Evolutionary conservation across 2,888 invertebrate species (phyloP).

Genomic region (Xanthia icteritia): DNA sequence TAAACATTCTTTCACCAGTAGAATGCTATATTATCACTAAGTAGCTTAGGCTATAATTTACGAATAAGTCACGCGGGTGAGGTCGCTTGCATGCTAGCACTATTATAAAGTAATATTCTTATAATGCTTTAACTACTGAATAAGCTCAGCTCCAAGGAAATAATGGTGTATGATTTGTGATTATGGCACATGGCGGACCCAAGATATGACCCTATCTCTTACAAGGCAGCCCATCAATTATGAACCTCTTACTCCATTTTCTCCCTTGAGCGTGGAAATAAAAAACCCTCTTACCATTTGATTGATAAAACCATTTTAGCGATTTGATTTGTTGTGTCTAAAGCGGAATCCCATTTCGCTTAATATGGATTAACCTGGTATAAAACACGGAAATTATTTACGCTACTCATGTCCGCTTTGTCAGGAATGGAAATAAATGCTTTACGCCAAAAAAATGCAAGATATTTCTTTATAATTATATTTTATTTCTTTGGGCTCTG

Average conservation of each 20-base stretch:
- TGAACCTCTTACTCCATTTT: not conserved
- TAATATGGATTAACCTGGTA: conserved; percentile 10
- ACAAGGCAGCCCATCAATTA: not conserved
- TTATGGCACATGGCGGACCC: not conserved
- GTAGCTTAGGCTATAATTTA: too few species aligned
- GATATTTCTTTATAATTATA: not conserved
- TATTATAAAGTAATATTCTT: not conserved
- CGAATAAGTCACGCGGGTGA: too few species aligned
- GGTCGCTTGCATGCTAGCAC: too few species aligned
- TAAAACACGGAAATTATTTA: conserved; percentile 48
- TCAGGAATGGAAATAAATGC: conserved; percentile 30
- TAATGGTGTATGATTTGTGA: not conserved
- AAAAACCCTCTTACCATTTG: conserved; percentile 6
- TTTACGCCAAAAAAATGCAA: conserved; percentile 5
- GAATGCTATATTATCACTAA: too few species aligned
- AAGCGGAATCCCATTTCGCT: conserved; percentile 26
- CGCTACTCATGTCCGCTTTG: conserved; percentile 24
- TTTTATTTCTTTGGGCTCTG: not conserved
- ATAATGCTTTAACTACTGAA: not conserved
- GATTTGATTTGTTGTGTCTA: conserved; percentile 34
- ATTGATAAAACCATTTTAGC: conserved; percentile 13
- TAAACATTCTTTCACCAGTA: too few species aligned
- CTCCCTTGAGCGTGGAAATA: not conserved
- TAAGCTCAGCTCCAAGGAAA: too few species aligned
- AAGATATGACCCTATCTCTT: not conserved